Evolutionary conservation across 1,140 invertebrate species (phyloP).

Genomic region (Drosophila sucinea): DNA sequence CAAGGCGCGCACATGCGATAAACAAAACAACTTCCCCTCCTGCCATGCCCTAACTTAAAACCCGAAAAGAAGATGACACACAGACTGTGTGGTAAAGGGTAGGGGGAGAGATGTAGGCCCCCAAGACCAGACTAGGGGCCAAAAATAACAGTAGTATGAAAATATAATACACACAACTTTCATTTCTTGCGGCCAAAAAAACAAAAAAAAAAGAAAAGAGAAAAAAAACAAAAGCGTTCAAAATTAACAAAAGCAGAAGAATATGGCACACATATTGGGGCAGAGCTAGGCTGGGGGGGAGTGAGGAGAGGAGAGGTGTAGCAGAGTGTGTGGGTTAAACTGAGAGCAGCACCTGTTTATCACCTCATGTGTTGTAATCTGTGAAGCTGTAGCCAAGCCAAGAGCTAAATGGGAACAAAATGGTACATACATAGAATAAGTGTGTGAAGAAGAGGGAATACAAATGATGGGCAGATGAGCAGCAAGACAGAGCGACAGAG

Average conservation of each 20-base stretch:
- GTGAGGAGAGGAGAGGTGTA: constrained; percentile 10
- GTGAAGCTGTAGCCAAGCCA: constrained; percentile 50
- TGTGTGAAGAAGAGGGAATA: constrained; percentile 23
- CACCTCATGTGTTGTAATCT: constrained; percentile 79
- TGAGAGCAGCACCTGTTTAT: constrained; percentile 73
- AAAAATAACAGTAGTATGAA: constrained; percentile 76
- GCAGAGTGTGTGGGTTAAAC: constrained; percentile 42
- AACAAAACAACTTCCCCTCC: constrained; percentile 43
- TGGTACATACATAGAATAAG: constrained; percentile 13
- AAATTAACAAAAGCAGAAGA: constrained; percentile 69
- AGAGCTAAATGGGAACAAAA: constrained; percentile 19
- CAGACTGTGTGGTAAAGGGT: background rate
- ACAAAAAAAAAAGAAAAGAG: constrained; percentile 9
- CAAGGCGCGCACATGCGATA: constrained; percentile 76
- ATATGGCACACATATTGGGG: constrained; percentile 53
- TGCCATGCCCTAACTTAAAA: constrained; percentile 9
- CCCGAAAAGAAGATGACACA: constrained; percentile 53
- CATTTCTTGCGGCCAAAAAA: constrained; percentile 72
- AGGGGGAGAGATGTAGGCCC: background rate
- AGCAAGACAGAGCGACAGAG: constrained; percentile 14
- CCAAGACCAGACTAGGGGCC: constrained; percentile 36
- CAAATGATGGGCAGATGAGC: constrained; percentile 45
- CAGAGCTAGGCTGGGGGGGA: background rate
- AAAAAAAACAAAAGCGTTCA: constrained; percentile 66
- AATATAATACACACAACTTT: constrained; percentile 76